Evolutionary conservation across 1,140 invertebrate species (phyloP).

Genomic region (Sipha flava): DNA sequence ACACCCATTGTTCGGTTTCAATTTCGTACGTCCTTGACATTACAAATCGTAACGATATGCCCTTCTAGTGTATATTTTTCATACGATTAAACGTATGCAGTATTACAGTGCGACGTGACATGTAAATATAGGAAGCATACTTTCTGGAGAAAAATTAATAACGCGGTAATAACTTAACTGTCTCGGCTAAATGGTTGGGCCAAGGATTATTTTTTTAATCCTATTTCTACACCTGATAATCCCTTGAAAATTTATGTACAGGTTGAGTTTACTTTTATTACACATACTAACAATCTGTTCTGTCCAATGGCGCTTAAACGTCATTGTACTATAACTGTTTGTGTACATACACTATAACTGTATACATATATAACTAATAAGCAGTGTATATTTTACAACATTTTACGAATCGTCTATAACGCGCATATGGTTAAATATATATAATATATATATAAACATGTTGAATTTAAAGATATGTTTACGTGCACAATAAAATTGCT

Average conservation of each 20-base stretch:
- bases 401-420: too few species aligned
- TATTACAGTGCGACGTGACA: not conserved
- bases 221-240: not conserved
- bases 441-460: too few species aligned
- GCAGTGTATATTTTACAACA: too few species aligned
- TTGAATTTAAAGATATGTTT: too few species aligned
- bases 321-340: not conserved
- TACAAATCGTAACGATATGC: not conserved
- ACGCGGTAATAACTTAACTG: not conserved
- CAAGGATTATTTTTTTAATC: not conserved
- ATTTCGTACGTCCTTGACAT: slow-evolving; percentile 11
- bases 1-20: not conserved
- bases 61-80: not conserved
- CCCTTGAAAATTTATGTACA: not conserved
- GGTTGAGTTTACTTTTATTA: not conserved
- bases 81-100: not conserved
- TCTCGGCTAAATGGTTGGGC: not conserved
- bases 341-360: too few species aligned
- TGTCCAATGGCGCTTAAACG: not conserved
- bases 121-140: not conserved
- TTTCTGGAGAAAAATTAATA: not conserved
- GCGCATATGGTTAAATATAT: too few species aligned
- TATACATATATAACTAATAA: too few species aligned
- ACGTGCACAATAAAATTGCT: too few species aligned
- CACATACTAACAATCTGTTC: not conserved